A percentile compares a stretch with the other conserved stretches of the same genome.
Evolutionary conservation across 2,797 vertebrate species (phyloP).

Genomic region (Halcyon badia): DNA sequence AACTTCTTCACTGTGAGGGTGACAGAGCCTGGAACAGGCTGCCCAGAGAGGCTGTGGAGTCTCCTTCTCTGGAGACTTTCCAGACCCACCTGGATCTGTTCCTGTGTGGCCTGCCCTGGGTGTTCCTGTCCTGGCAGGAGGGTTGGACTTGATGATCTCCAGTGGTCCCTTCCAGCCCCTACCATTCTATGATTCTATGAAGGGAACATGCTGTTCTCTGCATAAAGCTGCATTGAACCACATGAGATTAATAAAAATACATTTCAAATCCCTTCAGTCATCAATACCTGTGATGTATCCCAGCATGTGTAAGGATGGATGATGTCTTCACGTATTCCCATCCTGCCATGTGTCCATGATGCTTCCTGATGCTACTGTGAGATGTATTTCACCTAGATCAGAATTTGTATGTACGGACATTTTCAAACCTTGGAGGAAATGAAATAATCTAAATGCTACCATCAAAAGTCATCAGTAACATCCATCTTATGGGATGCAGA

Average conservation of each 20-base stretch:
- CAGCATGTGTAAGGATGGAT: fast-evolving
- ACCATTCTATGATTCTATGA: no score
- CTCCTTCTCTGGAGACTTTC: no score
- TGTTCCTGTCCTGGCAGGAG: no score
- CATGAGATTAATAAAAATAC: not conserved
- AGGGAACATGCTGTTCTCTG: not conserved
- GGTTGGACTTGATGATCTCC: no score
- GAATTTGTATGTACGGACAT: not conserved
- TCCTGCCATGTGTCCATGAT: not conserved
- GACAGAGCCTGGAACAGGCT: no score
- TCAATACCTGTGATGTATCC: not conserved
- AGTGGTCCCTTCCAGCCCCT: no score
- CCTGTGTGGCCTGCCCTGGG: no score
- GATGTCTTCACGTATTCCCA: not conserved
- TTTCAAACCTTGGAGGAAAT: not conserved
- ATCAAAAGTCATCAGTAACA: not conserved
- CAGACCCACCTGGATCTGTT: no score
- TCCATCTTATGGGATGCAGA: not conserved
- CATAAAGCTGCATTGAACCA: not conserved
- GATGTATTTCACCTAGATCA: not conserved
- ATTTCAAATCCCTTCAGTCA: not conserved
- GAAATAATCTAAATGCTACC: not conserved
- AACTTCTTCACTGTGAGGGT: no score
- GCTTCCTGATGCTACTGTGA: not conserved
- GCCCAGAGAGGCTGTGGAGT: no score